These are phyloP conservation scores for Protaetia brevitarsis DNA, from an alignment of 1,140 invertebrate genomes.

Conservation along the genomic window DNA sequence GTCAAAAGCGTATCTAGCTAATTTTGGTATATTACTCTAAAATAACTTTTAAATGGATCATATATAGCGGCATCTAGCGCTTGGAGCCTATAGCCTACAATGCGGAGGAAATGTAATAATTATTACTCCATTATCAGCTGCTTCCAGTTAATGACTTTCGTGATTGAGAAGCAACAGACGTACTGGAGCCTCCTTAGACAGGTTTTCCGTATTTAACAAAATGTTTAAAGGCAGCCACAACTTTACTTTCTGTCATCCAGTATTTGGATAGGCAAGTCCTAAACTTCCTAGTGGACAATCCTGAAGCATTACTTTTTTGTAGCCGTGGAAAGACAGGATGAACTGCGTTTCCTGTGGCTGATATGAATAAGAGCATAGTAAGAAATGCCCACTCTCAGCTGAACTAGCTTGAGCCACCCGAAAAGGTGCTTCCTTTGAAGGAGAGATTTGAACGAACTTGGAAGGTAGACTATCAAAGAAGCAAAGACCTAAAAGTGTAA, in stretches of 20 bases:
- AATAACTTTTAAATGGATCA: slow-evolving; percentile 19
- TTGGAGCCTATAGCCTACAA: slow-evolving; percentile 18
- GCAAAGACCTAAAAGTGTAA: no score
- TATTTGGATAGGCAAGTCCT: slow-evolving; percentile 7
- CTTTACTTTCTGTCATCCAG: slow-evolving; percentile 24
- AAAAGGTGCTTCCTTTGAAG: no score
- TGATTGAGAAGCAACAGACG: slow-evolving; percentile 13
- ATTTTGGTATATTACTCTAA: no score
- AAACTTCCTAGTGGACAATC: not conserved
- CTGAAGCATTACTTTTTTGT: not conserved
- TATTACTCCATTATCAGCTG: not conserved
- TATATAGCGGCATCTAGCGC: slow-evolving; percentile 14
- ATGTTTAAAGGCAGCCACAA: slow-evolving; percentile 10
- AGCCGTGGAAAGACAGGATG: slow-evolving; percentile 38
- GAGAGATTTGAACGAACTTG: no score
- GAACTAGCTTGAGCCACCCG: slow-evolving; percentile 46
- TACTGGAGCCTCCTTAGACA: not conserved
- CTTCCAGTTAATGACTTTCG: slow-evolving; percentile 24
- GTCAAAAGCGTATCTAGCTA: no score
- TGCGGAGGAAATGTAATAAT: slow-evolving; percentile 20
- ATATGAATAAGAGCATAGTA: slow-evolving; percentile 15
- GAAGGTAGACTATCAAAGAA: no score
- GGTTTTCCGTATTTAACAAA: slow-evolving; percentile 20
- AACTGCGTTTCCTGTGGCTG: slow-evolving; percentile 33
- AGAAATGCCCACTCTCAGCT: slow-evolving; percentile 30